Evolutionary conservation across 2,113 vertebrate species (phyloP), one percentile per base, ranked within the genome.

Genomic region (Cinclus cinclus): DNA sequence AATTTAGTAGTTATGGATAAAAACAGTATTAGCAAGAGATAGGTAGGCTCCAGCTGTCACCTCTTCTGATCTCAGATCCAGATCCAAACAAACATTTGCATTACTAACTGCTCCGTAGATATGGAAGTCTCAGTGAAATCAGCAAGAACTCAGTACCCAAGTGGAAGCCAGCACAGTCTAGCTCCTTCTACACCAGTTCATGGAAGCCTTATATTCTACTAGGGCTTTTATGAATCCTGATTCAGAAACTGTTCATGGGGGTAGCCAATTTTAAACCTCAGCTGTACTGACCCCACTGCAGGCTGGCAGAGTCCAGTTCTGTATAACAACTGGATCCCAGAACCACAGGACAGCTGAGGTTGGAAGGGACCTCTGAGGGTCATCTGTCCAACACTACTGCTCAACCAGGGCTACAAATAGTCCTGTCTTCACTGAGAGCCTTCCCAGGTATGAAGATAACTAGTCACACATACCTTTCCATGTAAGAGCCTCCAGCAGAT

Each of bases 51-150:
- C 69, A 90, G 65, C 50, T 92, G 80, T 89, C 83, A 83, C 70
- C 22, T 20, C 47, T 94, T 92, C 64, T 89, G 33, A 93, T 94
- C 52, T 91, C 65, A 93, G 76, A 89, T 83, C 47, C 42, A 86
- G 59, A 90, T 83, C 68, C 27, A 81, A 89, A 92, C 39, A 67
- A 83, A 12, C 39, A 67, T 93, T 92, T 92, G 35, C 47, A 37
- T 74, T 63, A 30, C 47, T 81, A 78, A 70, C 30, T 90, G 42
- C 44, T 83, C 55, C 44, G 19, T 35, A 81, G 56, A 35, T 77
- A 93, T 1, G 9, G 59, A 90, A 90, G 55, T 47, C n/a, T 79
- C 59, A 44, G 63, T 39, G 41, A 92, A 85, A 83, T 55, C 59
- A 77, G 25, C 14, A 75, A 31, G 31, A 63, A 70, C 55, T 90